These are phyloP conservation scores for Pseudoatta argentina DNA, from an alignment of 1,140 invertebrate species.

Conservation along the genomic window DNA sequence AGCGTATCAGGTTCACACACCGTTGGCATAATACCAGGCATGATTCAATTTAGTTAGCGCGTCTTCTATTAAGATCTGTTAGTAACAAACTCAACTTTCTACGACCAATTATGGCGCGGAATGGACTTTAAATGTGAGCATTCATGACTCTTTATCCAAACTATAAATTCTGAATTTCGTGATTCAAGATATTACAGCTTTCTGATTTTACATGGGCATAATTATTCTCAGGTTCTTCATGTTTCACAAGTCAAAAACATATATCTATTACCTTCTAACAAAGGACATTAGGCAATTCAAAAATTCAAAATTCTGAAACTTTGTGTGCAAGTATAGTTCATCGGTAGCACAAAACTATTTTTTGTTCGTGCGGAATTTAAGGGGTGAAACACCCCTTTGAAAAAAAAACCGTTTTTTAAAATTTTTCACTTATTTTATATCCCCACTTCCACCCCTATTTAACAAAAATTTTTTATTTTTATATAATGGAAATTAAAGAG, in stretches of 20 bases:
- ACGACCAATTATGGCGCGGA: conserved; percentile 41
- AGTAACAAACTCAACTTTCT: conserved; percentile 57
- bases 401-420: too few species aligned
- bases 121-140: conserved; percentile 44
- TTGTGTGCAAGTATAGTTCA: too few species aligned
- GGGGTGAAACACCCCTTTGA: too few species aligned
- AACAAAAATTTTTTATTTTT: too few species aligned
- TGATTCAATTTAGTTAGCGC: conserved; percentile 52
- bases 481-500: too few species aligned
- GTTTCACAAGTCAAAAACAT: too few species aligned
- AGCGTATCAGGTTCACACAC: conserved; percentile 56
- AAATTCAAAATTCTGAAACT: too few species aligned
- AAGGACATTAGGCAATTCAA: too few species aligned
- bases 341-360: too few species aligned
- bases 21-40: conserved; percentile 47
- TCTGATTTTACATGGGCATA: neutral
- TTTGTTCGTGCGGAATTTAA: too few species aligned
- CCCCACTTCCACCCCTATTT: too few species aligned
- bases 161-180: neutral
- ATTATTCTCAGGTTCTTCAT: neutral
- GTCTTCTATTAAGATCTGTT: conserved; percentile 55
- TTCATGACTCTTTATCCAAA: conserved; percentile 2
- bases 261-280: neutral
- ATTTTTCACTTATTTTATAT: too few species aligned
- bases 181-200: neutral